Base-by-base conservation (phyloP, 2,113 vertebrate species). In the Phaetusa simplex region DNA sequence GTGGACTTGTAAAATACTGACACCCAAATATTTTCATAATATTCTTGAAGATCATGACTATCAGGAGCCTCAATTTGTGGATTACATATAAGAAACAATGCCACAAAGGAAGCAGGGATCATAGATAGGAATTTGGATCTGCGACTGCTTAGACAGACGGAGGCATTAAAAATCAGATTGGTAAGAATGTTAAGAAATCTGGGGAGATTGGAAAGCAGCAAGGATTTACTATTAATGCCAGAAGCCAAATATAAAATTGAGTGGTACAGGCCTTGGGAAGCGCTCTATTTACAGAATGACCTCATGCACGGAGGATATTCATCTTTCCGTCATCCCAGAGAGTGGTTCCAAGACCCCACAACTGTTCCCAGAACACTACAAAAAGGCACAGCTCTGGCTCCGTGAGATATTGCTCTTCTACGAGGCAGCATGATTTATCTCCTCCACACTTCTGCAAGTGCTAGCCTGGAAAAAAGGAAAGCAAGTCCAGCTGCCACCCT, bases 161-260 rank as follows among this genome's bases (percentile, higher is more conserved):
- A 97, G 97, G 17, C 97, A 98, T 27, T 96, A 98, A 56, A 98
- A 98, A 77, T 81, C 97, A 0, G 93, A 92, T 8, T 97, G 97
- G 7, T 32, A 42, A 96, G n/a, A 81, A 98, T 7, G 85, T 95
- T 40, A 99, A 99, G 97, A 99, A 98, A 83, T 98, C 97, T 0
- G 99, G 98, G 99, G 15, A 98, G 98, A 32, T 98, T 99, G 24
- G 98, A 99, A 97, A 99, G 98, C 98, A 99, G 99, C 98, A 99
- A 99, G 93, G 97, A 99, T 14, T 99, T 99, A 11, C 96, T 99
- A 97, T 98, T 99, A 90, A 99, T 98, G 19, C 99, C 99, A 0
- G 98, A 99, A 91, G 98, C 94, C 0, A 99, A 99, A 96, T 98
- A 98, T 1, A 99, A 99, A 86, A 66, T 82, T 0, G 98, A 99